Percentiles rank a stretch among this genome's conserved stretches.
These are phyloP conservation scores for Folsomia candida DNA, from an alignment of 2,888 invertebrate species.

Conservation along the genomic window DNA sequence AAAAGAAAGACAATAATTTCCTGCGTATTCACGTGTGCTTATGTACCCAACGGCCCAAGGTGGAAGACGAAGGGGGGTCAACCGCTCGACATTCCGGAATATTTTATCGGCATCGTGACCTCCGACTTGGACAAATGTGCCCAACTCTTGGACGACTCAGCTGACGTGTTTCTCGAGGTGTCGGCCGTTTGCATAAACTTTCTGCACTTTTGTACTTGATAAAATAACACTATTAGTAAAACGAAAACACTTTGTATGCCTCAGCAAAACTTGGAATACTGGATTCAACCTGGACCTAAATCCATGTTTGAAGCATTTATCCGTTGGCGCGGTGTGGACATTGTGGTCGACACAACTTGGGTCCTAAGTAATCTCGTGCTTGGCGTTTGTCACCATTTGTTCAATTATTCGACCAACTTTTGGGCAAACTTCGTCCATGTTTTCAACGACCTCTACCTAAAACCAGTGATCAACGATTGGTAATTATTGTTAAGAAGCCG, in stretches of 20 bases:
- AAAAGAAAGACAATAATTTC: no score
- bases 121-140: background rate
- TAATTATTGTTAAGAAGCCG: no score
- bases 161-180: no score
- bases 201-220: no score
- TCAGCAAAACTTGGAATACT: background rate
- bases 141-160: no score
- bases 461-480: background rate
- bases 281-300: background rate
- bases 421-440: constrained; percentile 13
- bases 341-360: constrained; percentile 8
- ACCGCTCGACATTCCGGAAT: background rate
- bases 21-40: no score
- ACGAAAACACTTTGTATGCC: no score
- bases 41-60: no score
- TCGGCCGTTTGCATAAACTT: no score
- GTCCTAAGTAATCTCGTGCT: background rate
- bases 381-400: background rate
- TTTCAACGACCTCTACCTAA: constrained; percentile 5
- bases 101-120: background rate
- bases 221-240: no score
- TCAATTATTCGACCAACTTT: constrained; percentile 6
- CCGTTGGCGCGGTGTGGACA: background rate
- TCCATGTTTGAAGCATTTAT: background rate
- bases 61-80: background rate